Conservation (phyloP, 2,888 invertebrate genomes). For the Nephrotoma flavescens region DNA sequence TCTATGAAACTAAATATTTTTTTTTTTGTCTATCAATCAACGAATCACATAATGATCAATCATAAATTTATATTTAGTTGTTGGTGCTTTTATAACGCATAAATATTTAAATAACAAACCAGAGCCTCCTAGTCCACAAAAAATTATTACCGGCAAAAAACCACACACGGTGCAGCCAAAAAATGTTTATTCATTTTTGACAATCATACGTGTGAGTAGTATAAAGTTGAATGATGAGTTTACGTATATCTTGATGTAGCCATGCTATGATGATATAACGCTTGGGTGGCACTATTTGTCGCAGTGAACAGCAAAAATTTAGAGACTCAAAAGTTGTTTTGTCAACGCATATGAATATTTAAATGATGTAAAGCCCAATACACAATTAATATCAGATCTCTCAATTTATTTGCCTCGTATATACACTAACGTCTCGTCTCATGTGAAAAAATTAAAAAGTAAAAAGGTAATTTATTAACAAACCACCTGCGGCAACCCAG, state of each 20-base stretch:
- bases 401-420: background rate
- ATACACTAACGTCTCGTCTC: background rate
- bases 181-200: background rate
- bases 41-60: background rate
- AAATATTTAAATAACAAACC: background rate
- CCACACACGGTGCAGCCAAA: background rate
- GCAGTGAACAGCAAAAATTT: background rate
- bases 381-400: background rate
- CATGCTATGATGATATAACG: background rate
- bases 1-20: background rate
- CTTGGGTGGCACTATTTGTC: background rate
- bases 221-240: background rate
- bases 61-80: background rate
- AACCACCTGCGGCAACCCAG: background rate
- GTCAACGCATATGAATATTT: background rate
- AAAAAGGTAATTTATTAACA: background rate
- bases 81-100: background rate
- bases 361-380: background rate
- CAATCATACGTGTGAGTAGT: background rate
- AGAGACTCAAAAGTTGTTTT: background rate
- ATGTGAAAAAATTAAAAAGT: background rate
- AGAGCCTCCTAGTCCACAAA: background rate
- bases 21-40: background rate
- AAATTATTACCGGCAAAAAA: background rate
- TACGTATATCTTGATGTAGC: too few relatives aligned